A percentile compares a stretch with the other conserved stretches of the same genome.
Evolutionary conservation across 2,113 vertebrate species (phyloP).

Genomic region (Trichomycterus rosablanca): DNA sequence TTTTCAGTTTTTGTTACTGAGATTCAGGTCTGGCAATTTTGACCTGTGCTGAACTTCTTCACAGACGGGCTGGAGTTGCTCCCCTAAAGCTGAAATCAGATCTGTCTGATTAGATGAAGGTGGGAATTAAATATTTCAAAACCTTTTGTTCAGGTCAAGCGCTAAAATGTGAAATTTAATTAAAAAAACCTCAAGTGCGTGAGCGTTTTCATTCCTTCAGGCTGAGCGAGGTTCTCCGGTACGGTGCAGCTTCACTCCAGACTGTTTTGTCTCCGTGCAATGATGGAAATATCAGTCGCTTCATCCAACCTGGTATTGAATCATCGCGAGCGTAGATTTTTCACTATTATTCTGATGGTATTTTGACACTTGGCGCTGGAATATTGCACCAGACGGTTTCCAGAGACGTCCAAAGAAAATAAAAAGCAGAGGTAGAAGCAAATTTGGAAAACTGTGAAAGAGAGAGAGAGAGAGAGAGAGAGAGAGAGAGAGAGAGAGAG

Average conservation of each 20-base stretch:
- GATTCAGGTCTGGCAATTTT: too few relatives aligned
- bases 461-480: not conserved
- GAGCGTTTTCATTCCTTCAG: not conserved
- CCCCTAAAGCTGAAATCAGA: too few relatives aligned
- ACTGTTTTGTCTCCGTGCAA: not conserved
- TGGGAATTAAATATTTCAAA: too few relatives aligned
- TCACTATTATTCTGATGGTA: not conserved
- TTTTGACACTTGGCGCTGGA: constrained; percentile 4
- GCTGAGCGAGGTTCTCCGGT: not conserved
- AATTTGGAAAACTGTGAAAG: constrained; percentile 6
- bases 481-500: not conserved
- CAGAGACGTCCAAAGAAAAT: not conserved
- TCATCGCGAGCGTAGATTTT: not conserved
- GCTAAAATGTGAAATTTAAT: not conserved
- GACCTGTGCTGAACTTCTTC: too few relatives aligned
- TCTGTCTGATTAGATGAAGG: too few relatives aligned
- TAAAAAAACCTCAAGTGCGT: not conserved
- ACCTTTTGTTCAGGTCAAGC: not conserved
- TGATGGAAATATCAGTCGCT: not conserved
- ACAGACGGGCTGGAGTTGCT: too few relatives aligned
- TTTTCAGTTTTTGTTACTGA: too few relatives aligned
- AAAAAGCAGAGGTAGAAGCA: constrained; percentile 11
- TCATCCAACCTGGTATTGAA: not conserved
- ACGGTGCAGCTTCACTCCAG: not conserved
- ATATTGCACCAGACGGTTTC: constrained; percentile 3